Base-by-base conservation (phyloP, 2,888 invertebrate genomes). In the Lochmaea crataegi region DNA sequence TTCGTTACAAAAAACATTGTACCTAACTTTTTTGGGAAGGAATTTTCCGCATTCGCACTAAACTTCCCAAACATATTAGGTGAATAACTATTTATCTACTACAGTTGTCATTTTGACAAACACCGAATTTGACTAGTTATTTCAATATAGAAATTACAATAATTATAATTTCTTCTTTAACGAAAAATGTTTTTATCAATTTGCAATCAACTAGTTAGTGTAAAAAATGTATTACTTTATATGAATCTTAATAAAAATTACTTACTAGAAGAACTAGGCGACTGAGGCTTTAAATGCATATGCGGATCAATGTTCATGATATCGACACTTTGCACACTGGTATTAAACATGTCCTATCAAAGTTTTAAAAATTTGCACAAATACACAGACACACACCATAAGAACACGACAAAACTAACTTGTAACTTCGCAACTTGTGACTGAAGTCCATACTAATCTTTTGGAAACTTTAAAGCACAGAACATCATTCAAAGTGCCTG, bases 251-350 rank as follows among this genome's bases (percentile, higher is more conserved):
- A 32, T 38, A 45, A 53, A 53, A 18, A 10, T 42, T 67, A 78
- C 80, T 79, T 76, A 80, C 80, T 80, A 10, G 80, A 79, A 41
- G 79, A 77, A 10, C 77, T 73, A 9, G 79, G 77, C 32, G 79
- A 75, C 48, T 76, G 76, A 1, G 78, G 71, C 42, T 71, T 74
- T 61, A 68, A 51, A 14, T 78, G 76, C 57, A 80, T 26, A 41
- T 78, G 74, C 12, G 76, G 75, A 60, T 81, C 79, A 73, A 80
- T 22, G 18, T 77, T 74, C 74, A 79, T 71, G 73, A 79, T 76
- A 22, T 75, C 75, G 32, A 67, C 75, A 75, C 76, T 73, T 26
- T 72, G 73, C 22, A 71, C 75, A 72, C 76, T 77, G 2, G 74
- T 68, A 77, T 76, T 78, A 65, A 78, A 75, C 75, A 77, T 77